These are phyloP conservation scores for Acleris literana DNA, from an alignment of 2,888 invertebrate genomes.

Conservation along the genomic window DNA sequence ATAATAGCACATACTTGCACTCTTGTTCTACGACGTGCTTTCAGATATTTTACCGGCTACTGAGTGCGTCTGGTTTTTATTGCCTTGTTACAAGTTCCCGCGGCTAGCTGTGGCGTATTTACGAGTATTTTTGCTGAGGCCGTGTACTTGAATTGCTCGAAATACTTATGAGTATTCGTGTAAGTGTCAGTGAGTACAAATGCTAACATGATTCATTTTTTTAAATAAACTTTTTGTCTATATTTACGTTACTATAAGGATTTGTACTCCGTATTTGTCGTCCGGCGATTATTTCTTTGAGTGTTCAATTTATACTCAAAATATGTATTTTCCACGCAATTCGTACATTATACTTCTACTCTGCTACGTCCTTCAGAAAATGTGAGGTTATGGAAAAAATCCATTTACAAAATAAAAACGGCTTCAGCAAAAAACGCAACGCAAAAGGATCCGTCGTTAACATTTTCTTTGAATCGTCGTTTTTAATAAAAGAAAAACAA, in stretches of 20 bases:
- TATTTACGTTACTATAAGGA: not conserved
- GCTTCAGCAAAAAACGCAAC: not conserved
- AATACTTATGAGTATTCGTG: not conserved
- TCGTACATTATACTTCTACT: too few relatives aligned
- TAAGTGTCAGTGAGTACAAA: too few relatives aligned
- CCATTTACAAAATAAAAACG: constrained; percentile 4
- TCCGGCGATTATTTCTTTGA: too few relatives aligned
- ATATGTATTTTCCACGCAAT: too few relatives aligned
- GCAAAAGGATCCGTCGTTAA: constrained; percentile 17
- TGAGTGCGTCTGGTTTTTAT: constrained; percentile 31
- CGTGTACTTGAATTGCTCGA: not conserved
- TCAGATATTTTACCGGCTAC: constrained; percentile 2
- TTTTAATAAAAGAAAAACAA: constrained; percentile 3
- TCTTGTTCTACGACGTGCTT: constrained; percentile 5
- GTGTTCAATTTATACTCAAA: too few relatives aligned
- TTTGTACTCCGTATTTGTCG: not conserved
- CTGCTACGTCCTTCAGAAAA: not conserved
- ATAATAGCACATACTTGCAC: not conserved
- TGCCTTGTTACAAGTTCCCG: constrained; percentile 17
- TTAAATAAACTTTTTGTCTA: too few relatives aligned
- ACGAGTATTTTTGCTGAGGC: constrained; percentile 1
- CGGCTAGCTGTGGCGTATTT: constrained; percentile 4
- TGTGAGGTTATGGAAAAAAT: not conserved
- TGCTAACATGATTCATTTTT: too few relatives aligned
- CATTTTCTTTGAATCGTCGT: constrained; percentile 18